Conservation (phyloP, 2,888 invertebrate species). For the Rhamphomyia laevipes region DNA sequence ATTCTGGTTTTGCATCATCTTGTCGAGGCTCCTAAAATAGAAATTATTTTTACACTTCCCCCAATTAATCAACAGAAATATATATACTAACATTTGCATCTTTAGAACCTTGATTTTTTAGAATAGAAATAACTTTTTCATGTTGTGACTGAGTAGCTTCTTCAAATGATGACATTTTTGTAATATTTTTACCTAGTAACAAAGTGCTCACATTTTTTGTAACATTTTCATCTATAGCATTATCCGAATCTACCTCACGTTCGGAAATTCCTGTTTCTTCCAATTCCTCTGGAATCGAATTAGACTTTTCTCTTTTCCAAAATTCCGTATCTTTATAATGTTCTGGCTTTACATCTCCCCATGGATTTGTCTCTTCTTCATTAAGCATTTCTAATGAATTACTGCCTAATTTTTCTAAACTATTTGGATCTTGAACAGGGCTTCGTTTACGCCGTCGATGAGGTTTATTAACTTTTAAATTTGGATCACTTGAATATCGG, state of each 20-base stretch:
- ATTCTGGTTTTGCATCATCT: constrained; percentile 1
- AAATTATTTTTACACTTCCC: neutral
- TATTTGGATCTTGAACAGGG: constrained; percentile 27
- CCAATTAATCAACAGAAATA: neutral
- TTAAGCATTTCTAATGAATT: constrained; percentile 29
- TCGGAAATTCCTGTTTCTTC: constrained; percentile 21
- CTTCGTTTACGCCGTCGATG: constrained; percentile 32
- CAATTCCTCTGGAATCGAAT: constrained; percentile 34
- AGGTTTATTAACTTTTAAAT: constrained; percentile 25
- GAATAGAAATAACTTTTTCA: constrained; percentile 23
- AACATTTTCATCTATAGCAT: constrained; percentile 7
- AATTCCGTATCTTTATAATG: constrained; percentile 33
- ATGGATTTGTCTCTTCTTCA: constrained; percentile 30
- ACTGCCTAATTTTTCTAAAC: constrained; percentile 11
- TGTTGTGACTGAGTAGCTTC: constrained; percentile 33
- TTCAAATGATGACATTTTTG: constrained; percentile 33
- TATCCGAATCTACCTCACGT: constrained; percentile 6
- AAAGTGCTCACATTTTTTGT: neutral
- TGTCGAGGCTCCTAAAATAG: constrained; percentile 14
- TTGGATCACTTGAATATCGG: constrained; percentile 30
- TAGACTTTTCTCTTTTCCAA: constrained; percentile 32
- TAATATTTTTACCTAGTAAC: constrained; percentile 17
- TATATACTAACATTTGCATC: constrained; percentile 22
- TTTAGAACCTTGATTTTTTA: constrained; percentile 25
- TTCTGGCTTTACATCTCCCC: constrained; percentile 34